Evolutionary conservation across 2,888 invertebrate genomes (phyloP), one percentile per base, ranked within the genome.

Genomic region (Phaedon cochleariae): DNA sequence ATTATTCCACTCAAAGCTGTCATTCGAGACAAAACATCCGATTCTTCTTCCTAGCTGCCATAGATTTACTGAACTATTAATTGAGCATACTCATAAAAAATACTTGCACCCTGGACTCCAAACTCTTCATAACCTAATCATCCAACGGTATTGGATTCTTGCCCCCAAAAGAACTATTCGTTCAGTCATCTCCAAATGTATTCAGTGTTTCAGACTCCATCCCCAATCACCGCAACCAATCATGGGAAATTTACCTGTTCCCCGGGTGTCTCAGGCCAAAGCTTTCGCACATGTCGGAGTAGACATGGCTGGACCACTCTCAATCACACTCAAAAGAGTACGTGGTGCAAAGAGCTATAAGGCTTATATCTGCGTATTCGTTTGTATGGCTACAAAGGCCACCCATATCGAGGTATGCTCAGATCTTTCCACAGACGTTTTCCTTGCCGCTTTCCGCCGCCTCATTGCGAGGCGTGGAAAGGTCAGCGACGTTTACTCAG

Each of bases 241-340:
- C 2, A 78, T 79, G 77, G 75, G 74, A 15, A 63, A 76, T 62
- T 59, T 78, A 22, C 77, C 77, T 2, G 20, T 20, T 15, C 34
- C 52, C 12, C 59, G 77, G n/a, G 59, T 73, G 2, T 61, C 59
- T 9, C 68, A 66, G 41, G 53, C 63, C 3, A 64, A 62, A 22
- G 62, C 72, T 10, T 74, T 76, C 62, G 45, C 21, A 9, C 51
- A 52, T 21, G 37, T 64, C 2, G 64, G 69, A 9, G 7, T 57
- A 1, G 57, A 57, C n/a, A 41, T 57, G 41, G 57, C 41, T 1
- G 57, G 57, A 12, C 41, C 57, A 7, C 37, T 57, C 45, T 45
- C 22, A 2, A 17, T 12, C 18, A 57, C 15, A 9, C 22, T 57
- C 21, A 41, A n/a, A n/a, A 57, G 20, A 57, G 17, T 18, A 17